These are phyloP conservation scores for Lepidostoma basale DNA, from an alignment of 1,140 invertebrate genomes.

Conservation along the genomic window DNA sequence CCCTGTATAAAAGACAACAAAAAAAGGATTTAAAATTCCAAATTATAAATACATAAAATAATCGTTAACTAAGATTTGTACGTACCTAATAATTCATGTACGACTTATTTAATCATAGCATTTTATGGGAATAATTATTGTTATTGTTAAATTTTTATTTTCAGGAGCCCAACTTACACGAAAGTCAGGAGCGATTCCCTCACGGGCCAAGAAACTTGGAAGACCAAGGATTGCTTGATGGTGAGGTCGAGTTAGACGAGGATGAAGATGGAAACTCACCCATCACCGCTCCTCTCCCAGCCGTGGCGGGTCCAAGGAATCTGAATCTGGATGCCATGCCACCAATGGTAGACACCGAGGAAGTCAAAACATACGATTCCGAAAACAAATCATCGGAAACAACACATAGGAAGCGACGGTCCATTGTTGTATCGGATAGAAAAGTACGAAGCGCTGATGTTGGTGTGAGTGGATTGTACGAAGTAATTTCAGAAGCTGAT, in stretches of 20 bases:
- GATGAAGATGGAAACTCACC: slow-evolving; percentile 48
- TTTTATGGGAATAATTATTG: not conserved
- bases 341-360: slow-evolving; percentile 7
- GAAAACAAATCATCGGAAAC: slow-evolving; percentile 23
- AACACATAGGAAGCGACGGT: slow-evolving; percentile 60
- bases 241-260: slow-evolving; percentile 43
- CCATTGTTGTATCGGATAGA: slow-evolving; percentile 72
- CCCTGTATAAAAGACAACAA: no score
- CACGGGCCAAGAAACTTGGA: slow-evolving; percentile 79
- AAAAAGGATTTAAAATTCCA: no score
- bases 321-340: slow-evolving; percentile 51
- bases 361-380: not conserved
- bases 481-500: slow-evolving; percentile 91
- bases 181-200: slow-evolving; percentile 76
- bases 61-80: no score
- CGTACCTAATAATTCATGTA: no score
- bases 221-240: slow-evolving; percentile 47
- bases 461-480: slow-evolving; percentile 84
- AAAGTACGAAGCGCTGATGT: slow-evolving; percentile 81
- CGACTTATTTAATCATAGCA: no score
- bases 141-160: slow-evolving; percentile 32
- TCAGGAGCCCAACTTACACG: slow-evolving; percentile 62
- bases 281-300: slow-evolving; percentile 54
- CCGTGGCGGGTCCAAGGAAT: slow-evolving; percentile 64
- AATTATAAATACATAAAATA: no score